phyloP scores from a whole-genome alignment of 2,888 invertebrate species.

The Parnassius mnemosyne region DNA sequence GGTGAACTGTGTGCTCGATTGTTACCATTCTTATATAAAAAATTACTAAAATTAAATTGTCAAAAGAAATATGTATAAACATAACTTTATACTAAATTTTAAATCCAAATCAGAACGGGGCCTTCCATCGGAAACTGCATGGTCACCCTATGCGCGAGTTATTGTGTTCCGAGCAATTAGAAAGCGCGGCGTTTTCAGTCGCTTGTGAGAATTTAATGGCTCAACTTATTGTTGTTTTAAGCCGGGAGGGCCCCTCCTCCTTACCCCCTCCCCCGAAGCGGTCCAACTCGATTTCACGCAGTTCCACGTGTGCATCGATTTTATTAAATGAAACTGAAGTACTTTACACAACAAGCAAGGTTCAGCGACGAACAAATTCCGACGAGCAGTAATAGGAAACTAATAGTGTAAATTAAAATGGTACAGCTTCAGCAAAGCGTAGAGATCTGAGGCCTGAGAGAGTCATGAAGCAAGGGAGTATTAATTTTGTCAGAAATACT shows the following conservation, averaged over 20 bases:
- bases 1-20: too few species aligned
- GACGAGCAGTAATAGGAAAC: neutral
- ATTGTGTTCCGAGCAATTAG: conserved; percentile 66
- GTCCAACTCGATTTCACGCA: neutral
- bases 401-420: neutral
- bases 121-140: neutral
- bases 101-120: neutral
- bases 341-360: neutral
- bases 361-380: neutral
- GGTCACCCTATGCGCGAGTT: conserved; percentile 48
- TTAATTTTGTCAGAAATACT: too few species aligned
- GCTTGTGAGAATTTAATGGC: conserved; percentile 75
- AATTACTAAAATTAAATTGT: too few species aligned
- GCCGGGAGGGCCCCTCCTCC: conserved; percentile 9
- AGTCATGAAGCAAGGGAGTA: too few species aligned
- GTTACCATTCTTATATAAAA: too few species aligned
- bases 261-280: neutral
- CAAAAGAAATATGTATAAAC: too few species aligned
- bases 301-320: conserved; percentile 18
- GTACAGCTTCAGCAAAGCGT: too few species aligned
- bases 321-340: conserved; percentile 18
- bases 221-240: conserved; percentile 70
- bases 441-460: too few species aligned
- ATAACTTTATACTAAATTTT: neutral
- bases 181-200: conserved; percentile 54